Evolutionary conservation across 2,888 invertebrate genomes (phyloP).

Genomic region (Trypoxylon attenuatum): DNA sequence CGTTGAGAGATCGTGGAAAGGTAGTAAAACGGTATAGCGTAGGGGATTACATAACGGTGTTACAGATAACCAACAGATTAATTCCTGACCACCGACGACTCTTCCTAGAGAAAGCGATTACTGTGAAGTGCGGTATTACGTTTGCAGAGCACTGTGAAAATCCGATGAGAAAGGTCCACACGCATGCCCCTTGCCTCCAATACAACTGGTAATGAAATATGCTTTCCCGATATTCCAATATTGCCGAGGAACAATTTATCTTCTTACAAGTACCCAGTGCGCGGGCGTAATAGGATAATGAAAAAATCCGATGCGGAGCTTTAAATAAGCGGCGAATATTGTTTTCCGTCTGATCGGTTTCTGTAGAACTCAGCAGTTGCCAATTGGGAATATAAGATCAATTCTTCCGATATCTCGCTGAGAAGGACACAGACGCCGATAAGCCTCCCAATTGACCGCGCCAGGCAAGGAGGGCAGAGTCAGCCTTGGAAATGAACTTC

Average conservation of each 20-base stretch:
- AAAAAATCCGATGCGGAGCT: slow-evolving; percentile 49
- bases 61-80: too few relatives aligned
- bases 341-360: slow-evolving; percentile 33
- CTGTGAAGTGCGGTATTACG: slow-evolving; percentile 44
- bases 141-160: slow-evolving; percentile 49
- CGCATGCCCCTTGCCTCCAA: slow-evolving; percentile 18
- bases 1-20: too few relatives aligned
- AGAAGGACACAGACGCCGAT: too few relatives aligned
- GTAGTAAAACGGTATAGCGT: too few relatives aligned
- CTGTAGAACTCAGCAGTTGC: slow-evolving; percentile 18
- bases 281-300: slow-evolving; percentile 56
- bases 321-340: slow-evolving; percentile 46
- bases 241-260: slow-evolving; percentile 65
- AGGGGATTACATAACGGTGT: too few relatives aligned
- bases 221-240: slow-evolving; percentile 68
- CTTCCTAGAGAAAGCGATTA: slow-evolving; percentile 48
- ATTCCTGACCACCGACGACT: slow-evolving; percentile 26
- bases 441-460: too few relatives aligned
- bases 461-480: too few relatives aligned
- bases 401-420: slow-evolving; percentile 33
- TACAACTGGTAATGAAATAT: slow-evolving; percentile 62
- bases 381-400: slow-evolving; percentile 42
- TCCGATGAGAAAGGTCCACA: slow-evolving; percentile 8
- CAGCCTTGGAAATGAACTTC: too few relatives aligned
- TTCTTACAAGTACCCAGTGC: slow-evolving; percentile 48